A percentile compares a stretch with the other conserved stretches of the same genome.
Evolutionary conservation across 1,140 invertebrate genomes (phyloP).

Genomic region (Tetraneura akinire): DNA sequence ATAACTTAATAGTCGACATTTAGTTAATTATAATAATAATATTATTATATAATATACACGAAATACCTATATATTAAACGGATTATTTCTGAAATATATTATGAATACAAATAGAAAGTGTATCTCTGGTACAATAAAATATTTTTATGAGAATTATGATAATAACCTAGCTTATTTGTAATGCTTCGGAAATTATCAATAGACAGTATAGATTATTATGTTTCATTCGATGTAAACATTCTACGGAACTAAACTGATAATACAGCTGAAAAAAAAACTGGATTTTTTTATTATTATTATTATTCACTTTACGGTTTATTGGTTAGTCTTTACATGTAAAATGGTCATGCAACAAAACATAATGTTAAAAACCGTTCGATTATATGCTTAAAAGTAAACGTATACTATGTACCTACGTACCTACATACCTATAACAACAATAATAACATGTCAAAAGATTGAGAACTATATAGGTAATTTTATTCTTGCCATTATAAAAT

Average conservation of each 20-base stretch:
- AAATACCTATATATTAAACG: not conserved
- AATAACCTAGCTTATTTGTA: constrained; percentile 39
- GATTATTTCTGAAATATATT: not conserved
- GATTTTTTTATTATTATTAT: not conserved
- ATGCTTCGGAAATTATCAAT: constrained; percentile 42
- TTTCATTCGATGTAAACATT: constrained; percentile 23
- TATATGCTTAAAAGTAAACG: constrained; percentile 4
- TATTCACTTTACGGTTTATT: constrained; percentile 27
- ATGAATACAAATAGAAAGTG: not conserved
- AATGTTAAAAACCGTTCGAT: constrained; percentile 20
- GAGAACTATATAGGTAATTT: too few relatives aligned
- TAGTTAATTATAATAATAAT: too few relatives aligned
- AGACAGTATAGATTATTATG: not conserved
- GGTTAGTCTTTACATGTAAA: constrained; percentile 37
- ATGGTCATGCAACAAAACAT: constrained; percentile 23
- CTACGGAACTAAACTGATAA: constrained; percentile 40
- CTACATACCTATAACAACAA: too few relatives aligned
- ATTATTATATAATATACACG: too few relatives aligned
- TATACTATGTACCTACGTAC: too few relatives aligned
- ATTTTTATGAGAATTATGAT: constrained; percentile 29
- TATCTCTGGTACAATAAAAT: not conserved
- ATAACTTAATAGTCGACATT: too few relatives aligned
- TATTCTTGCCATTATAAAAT: too few relatives aligned
- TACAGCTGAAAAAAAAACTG: constrained; percentile 5
- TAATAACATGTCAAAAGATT: not conserved